phyloP scores from a whole-genome alignment of 2,888 invertebrate genomes.

The Thera obeliscata region DNA sequence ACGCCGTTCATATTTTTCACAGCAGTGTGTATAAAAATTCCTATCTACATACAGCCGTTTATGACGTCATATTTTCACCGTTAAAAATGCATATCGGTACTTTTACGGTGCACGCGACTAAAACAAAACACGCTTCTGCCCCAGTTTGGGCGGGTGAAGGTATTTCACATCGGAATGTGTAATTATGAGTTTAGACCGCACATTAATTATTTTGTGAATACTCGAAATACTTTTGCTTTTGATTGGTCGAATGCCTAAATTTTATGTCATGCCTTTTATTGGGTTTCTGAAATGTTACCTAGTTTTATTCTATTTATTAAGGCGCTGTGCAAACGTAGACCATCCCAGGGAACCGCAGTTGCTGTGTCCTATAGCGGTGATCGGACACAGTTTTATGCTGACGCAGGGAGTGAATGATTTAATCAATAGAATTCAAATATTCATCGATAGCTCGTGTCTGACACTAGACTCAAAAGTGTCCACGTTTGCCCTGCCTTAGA shows the following conservation, averaged over 20 bases:
- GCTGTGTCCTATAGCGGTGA: no score
- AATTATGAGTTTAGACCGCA: conserved; percentile 32
- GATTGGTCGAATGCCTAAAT: not conserved
- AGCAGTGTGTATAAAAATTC: conserved; percentile 12
- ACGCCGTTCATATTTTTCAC: conserved; percentile 5
- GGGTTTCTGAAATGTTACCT: no score
- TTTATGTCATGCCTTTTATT: no score
- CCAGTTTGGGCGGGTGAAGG: conserved; percentile 30
- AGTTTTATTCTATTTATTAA: no score
- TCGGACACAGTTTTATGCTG: no score
- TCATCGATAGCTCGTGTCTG: no score
- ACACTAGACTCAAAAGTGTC: no score
- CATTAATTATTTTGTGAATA: conserved; percentile 21
- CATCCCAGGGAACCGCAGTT: no score
- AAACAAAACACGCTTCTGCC: conserved; percentile 38
- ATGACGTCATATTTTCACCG: conserved; percentile 50
- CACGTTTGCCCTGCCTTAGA: no score
- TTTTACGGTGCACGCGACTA: conserved; percentile 50
- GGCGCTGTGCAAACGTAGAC: no score
- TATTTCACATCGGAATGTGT: conserved; percentile 37
- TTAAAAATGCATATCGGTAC: conserved; percentile 57
- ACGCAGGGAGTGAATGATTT: no score
- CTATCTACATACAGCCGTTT: conserved; percentile 47
- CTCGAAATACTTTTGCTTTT: conserved; percentile 22
- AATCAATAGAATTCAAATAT: no score